Conservation (phyloP, 2,888 invertebrate species). For the Amblyteles armatorius region DNA sequence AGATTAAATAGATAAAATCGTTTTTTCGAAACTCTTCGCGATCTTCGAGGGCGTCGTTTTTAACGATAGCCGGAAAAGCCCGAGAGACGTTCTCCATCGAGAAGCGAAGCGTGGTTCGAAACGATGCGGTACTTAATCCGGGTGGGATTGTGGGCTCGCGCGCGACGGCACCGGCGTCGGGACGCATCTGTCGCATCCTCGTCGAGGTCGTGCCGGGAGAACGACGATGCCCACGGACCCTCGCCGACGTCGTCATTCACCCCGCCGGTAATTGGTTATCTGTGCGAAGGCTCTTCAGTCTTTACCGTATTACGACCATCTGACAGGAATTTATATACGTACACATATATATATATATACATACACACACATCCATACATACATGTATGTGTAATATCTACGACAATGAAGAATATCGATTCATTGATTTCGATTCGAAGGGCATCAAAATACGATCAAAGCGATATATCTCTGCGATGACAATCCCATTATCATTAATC, state of each 20-base stretch:
- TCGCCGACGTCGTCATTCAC: constrained; percentile 71
- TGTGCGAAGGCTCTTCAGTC: constrained; percentile 83
- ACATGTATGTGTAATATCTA: no score
- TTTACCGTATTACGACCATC: constrained; percentile 80
- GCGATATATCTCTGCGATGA: constrained; percentile 17
- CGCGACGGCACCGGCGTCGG: constrained; percentile 78
- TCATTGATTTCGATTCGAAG: constrained; percentile 7
- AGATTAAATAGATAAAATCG: not conserved
- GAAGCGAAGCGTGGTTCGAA: constrained; percentile 42
- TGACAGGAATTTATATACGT: constrained; percentile 71
- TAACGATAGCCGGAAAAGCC: constrained; percentile 20
- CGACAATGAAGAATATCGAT: not conserved
- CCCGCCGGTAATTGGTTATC: constrained; percentile 83
- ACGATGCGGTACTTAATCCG: constrained; percentile 71
- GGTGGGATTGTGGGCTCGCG: constrained; percentile 70
- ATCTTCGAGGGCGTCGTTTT: constrained; percentile 41
- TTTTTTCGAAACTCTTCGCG: constrained; percentile 7
- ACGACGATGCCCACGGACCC: constrained; percentile 49
- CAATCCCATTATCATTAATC: constrained; percentile 8
- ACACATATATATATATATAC: no score
- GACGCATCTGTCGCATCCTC: constrained; percentile 80
- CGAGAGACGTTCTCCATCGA: constrained; percentile 35
- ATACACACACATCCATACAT: not conserved
- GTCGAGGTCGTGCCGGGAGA: constrained; percentile 13
- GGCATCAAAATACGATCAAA: constrained; percentile 22